phyloP scores from a whole-genome alignment of 2,797 vertebrate genomes.

The Catostomus latipinnis region DNA sequence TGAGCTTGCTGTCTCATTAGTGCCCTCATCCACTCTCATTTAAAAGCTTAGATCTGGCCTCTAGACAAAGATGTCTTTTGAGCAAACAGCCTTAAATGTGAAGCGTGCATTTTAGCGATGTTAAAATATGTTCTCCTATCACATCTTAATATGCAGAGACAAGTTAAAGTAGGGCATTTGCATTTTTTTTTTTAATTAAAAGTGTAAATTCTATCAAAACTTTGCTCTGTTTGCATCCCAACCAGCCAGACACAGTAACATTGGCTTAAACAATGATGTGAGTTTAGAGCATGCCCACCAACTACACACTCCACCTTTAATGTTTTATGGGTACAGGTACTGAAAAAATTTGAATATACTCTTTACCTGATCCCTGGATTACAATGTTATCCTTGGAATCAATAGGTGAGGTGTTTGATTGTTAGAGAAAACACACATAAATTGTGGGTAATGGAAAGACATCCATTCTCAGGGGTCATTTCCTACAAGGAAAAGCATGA shows the following conservation, averaged over 20 bases:
- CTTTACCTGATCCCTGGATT: neutral
- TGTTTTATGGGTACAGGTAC: slow-evolving; percentile 1
- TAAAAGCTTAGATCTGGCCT: slow-evolving; percentile 39
- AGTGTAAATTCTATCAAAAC: no score
- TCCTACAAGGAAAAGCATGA: slow-evolving; percentile 79
- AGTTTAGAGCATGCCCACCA: no score
- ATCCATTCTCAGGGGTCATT: slow-evolving; percentile 77
- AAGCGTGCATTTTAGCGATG: neutral
- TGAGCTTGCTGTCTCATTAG: slow-evolving; percentile 42
- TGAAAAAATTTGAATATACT: neutral
- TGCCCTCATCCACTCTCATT: slow-evolving; percentile 44
- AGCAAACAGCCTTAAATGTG: neutral
- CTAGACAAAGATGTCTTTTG: slow-evolving; percentile 25
- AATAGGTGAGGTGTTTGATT: slow-evolving; percentile 29
- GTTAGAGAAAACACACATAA: slow-evolving; percentile 75
- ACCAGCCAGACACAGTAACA: no score
- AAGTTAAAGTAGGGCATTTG: no score
- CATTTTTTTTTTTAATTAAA: no score
- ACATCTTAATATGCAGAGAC: no score
- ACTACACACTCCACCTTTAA: no score
- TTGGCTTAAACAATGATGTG: no score
- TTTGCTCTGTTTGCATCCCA: no score
- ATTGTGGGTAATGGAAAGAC: slow-evolving; percentile 78
- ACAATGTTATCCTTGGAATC: slow-evolving; percentile 26
- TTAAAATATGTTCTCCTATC: no score